These are phyloP conservation scores for Gambusia holbrooki DNA, from an alignment of 2,113 vertebrate species.

Conservation along the genomic window DNA sequence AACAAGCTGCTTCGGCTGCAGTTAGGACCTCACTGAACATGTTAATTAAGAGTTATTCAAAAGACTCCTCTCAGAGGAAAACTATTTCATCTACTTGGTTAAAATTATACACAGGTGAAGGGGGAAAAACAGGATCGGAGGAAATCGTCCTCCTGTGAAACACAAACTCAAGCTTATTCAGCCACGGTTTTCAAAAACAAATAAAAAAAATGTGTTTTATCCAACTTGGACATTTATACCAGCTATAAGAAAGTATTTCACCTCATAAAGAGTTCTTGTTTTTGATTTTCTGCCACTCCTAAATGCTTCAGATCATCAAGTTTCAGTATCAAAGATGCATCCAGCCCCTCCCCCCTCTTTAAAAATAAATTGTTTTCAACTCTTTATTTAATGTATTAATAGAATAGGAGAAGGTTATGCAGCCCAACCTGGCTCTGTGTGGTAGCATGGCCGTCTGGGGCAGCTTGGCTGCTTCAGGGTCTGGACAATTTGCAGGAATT, in stretches of 20 bases:
- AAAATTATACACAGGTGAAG: conserved; percentile 40
- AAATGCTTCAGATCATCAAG: not conserved
- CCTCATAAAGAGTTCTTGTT: not conserved
- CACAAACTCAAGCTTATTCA: conserved; percentile 69
- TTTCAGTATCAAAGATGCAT: not conserved
- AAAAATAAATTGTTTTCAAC: no score
- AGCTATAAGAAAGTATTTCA: not conserved
- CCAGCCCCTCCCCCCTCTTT: no score
- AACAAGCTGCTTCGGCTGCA: conserved; percentile 35
- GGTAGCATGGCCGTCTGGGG: no score
- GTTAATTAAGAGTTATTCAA: conserved; percentile 54
- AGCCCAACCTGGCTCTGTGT: not conserved
- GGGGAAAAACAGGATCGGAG: conserved; percentile 19
- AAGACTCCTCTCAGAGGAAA: conserved; percentile 36
- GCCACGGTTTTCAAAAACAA: conserved; percentile 53
- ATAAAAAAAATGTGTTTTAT: conserved; percentile 13
- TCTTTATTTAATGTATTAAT: not conserved
- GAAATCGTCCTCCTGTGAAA: conserved; percentile 42
- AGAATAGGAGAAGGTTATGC: not conserved
- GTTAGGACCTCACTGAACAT: conserved; percentile 26
- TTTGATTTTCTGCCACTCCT: not conserved
- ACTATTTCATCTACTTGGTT: conserved; percentile 21
- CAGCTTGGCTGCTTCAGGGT: not conserved
- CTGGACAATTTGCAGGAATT: not conserved
- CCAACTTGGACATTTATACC: conserved; percentile 36